phyloP scores from a whole-genome alignment of 2,797 vertebrate genomes.

The Taeniopygia guttata region DNA sequence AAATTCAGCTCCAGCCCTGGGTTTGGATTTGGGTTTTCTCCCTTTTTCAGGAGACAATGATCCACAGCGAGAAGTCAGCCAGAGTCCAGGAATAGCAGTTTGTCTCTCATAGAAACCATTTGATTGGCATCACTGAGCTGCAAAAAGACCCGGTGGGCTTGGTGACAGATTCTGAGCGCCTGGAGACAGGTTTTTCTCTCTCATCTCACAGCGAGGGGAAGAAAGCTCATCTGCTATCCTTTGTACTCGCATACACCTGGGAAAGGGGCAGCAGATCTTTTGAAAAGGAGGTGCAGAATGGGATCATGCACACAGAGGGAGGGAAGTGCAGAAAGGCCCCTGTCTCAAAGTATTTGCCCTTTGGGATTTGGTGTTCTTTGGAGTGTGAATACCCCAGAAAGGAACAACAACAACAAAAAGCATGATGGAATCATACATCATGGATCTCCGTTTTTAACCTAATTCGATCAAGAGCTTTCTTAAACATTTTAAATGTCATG shows the following conservation, averaged over 20 bases:
- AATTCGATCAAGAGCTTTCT: not conserved
- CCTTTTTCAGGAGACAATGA: not conserved
- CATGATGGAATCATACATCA: not conserved
- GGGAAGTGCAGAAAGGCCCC: not conserved
- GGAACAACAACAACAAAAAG: not conserved
- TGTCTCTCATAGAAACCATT: not conserved
- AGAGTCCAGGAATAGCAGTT: not conserved
- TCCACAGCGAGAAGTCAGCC: not conserved
- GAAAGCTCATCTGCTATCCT: not conserved
- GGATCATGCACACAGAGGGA: not conserved
- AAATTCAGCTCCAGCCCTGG: not conserved
- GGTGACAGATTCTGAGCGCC: not conserved
- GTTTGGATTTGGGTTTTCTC: not conserved
- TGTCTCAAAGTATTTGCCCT: not conserved
- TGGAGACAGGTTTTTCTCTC: not conserved
- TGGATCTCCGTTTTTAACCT: not conserved
- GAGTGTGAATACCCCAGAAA: not conserved
- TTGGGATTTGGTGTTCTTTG: not conserved
- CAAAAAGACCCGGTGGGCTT: not conserved
- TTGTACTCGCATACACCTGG: not conserved
- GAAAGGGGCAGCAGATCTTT: not conserved
- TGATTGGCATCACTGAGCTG: slow-evolving; percentile 1
- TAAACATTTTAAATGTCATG: not conserved
- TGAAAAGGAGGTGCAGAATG: not conserved
- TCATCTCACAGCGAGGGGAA: not conserved